Conservation (phyloP, 2,797 vertebrate genomes). For the Hirundo rustica region DNA sequence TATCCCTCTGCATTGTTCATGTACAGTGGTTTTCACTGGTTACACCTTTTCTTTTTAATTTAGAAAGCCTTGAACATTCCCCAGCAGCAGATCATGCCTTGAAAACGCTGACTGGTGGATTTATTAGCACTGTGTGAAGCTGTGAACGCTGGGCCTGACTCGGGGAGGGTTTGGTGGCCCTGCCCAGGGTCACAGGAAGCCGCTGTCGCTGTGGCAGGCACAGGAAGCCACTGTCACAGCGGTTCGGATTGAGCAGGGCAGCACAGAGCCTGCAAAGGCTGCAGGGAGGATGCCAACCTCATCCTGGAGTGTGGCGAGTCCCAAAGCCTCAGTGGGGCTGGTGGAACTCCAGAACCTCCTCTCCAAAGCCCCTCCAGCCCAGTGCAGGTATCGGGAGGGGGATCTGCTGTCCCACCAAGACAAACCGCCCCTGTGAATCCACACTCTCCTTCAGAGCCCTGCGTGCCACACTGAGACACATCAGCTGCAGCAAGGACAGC, state of each 20-base stretch:
- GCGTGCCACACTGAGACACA: neutral
- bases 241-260: neutral
- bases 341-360: neutral
- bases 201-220: neutral
- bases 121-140: neutral
- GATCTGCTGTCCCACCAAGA: neutral
- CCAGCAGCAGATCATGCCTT: neutral
- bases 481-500: neutral
- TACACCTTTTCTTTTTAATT: neutral
- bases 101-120: neutral
- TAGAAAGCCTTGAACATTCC: neutral
- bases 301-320: fast-evolving
- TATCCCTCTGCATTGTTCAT: neutral
- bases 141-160: neutral
- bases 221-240: neutral
- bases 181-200: neutral
- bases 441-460: neutral
- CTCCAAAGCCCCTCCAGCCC: fast-evolving
- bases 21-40: neutral
- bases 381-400: neutral
- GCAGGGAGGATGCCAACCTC: neutral
- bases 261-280: neutral
- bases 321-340: neutral
- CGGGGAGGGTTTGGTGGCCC: neutral
- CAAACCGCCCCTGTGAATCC: neutral